phyloP scores from a whole-genome alignment of 2,113 vertebrate genomes.

The Cheilinus undulatus region DNA sequence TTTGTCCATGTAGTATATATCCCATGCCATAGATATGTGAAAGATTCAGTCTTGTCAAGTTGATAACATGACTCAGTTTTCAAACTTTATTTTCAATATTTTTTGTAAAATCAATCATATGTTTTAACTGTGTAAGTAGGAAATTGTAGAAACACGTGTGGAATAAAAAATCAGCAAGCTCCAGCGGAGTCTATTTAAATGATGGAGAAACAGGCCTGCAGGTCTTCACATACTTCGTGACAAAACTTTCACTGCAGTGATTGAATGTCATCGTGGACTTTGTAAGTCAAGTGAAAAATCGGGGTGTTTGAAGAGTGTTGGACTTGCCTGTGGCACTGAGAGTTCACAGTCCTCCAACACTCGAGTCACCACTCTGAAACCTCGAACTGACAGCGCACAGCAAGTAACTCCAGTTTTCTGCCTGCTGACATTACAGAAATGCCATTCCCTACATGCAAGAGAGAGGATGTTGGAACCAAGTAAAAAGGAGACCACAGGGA shows the following conservation, averaged over 20 bases:
- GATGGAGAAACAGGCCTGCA: neutral
- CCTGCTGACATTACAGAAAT: conserved; percentile 26
- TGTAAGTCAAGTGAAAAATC: neutral
- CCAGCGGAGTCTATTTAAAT: neutral
- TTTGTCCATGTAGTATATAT: no score
- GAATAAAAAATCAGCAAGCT: neutral
- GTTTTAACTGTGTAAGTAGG: no score
- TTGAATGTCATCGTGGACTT: neutral
- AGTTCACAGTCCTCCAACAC: conserved; percentile 21
- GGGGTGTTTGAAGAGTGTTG: neutral
- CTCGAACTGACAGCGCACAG: conserved; percentile 42
- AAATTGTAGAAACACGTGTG: neutral
- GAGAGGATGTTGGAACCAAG: conserved; percentile 1
- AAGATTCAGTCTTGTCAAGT: no score
- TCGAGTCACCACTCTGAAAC: conserved; percentile 17
- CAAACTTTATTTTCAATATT: no score
- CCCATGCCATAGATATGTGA: no score
- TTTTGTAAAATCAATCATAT: neutral
- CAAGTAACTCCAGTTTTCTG: conserved; percentile 20
- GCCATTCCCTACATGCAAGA: conserved; percentile 17
- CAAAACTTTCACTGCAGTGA: neutral
- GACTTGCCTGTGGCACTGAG: conserved; percentile 15
- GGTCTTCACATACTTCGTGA: neutral
- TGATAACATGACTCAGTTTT: no score
- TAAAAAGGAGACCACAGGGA: neutral